phyloP scores from a whole-genome alignment of 2,888 invertebrate species.

The Seira musarum region DNA sequence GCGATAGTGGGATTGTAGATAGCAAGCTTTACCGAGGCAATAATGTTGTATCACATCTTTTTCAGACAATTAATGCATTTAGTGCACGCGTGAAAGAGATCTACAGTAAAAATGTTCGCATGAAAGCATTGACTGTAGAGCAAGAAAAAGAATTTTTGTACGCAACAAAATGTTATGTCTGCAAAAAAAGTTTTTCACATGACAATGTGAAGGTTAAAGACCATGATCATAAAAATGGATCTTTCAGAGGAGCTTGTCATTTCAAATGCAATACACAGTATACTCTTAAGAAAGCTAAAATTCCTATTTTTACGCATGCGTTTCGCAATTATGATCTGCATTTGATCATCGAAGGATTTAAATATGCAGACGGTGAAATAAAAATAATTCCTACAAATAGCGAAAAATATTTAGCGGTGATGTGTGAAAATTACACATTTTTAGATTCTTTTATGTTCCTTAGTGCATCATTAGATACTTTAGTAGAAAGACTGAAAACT shows the following conservation, averaged over 20 bases:
- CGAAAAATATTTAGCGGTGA: slow-evolving; percentile 24
- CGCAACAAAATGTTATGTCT: not conserved
- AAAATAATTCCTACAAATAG: slow-evolving; percentile 35
- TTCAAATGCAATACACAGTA: slow-evolving; percentile 15
- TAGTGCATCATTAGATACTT: slow-evolving; percentile 24
- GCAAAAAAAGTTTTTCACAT: not conserved
- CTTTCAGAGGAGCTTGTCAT: slow-evolving; percentile 32
- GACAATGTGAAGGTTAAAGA: not conserved
- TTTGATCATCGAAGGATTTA: slow-evolving; percentile 36
- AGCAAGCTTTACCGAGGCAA: slow-evolving; percentile 22
- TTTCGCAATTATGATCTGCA: slow-evolving; percentile 42
- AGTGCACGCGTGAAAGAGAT: not conserved
- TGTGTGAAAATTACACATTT: slow-evolving; percentile 28
- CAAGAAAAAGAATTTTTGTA: not conserved
- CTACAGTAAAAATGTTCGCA: not conserved
- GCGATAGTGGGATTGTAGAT: slow-evolving; percentile 20
- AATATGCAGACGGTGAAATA: slow-evolving; percentile 22
- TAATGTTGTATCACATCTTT: not conserved
- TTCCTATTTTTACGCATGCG: slow-evolving; percentile 28
- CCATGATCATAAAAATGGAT: slow-evolving; percentile 27
- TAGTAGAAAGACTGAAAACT: slow-evolving; percentile 19
- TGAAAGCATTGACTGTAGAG: not conserved
- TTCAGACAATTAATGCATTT: slow-evolving; percentile 17
- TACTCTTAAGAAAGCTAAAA: slow-evolving; percentile 22
- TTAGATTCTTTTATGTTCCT: slow-evolving; percentile 45